phyloP scores from a whole-genome alignment of 2,888 invertebrate species.

The Tryphoninae sp. region DNA sequence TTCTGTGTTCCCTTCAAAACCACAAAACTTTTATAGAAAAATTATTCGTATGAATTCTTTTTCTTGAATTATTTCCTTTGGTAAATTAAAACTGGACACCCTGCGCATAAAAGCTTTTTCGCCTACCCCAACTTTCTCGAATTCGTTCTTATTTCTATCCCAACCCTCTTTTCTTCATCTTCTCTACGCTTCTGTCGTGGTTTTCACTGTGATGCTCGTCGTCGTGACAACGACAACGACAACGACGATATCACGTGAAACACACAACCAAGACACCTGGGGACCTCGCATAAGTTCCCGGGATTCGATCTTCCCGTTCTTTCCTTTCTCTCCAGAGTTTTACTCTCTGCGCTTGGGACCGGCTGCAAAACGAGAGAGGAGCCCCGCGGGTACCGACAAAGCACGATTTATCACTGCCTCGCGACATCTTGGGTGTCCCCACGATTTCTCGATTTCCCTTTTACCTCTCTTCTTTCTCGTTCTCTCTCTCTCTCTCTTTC shows the following conservation, averaged over 20 bases:
- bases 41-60: not conserved
- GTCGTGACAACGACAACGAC: conserved; percentile 40
- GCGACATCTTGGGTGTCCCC: conserved; percentile 61
- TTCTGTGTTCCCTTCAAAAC: too few relatives aligned
- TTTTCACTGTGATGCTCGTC: conserved; percentile 28
- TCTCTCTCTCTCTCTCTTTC: not conserved
- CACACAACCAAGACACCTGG: conserved; percentile 56
- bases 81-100: too few relatives aligned
- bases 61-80: too few relatives aligned
- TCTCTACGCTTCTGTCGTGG: conserved; percentile 12
- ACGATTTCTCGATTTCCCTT: conserved; percentile 54
- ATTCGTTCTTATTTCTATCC: conserved; percentile 51
- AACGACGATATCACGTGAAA: conserved; percentile 45
- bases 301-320: conserved; percentile 60
- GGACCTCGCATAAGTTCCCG: conserved; percentile 61
- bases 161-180: conserved; percentile 18
- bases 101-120: conserved; percentile 1
- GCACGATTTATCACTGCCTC: conserved; percentile 60
- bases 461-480: not conserved
- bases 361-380: conserved; percentile 55
- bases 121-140: conserved; percentile 32
- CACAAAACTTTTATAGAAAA: too few relatives aligned
- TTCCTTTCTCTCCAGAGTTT: conserved; percentile 24
- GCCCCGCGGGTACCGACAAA: conserved; percentile 62
- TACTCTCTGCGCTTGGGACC: conserved; percentile 39